Evolutionary conservation across 1,140 invertebrate genomes (phyloP).

Genomic region (Penaeus japonicus): DNA sequence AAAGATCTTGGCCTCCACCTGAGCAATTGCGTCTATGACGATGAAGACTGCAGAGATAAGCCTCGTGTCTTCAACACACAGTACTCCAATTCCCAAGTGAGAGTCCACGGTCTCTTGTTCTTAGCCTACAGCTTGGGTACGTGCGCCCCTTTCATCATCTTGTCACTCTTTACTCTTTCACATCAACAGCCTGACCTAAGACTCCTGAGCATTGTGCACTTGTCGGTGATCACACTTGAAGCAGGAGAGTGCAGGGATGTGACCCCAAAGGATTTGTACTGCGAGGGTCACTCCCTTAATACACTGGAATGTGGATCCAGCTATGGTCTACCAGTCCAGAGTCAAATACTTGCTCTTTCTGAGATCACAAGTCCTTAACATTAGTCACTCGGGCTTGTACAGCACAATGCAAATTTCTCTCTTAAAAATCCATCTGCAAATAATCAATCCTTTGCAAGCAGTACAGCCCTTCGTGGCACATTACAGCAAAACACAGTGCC

Average conservation of each 20-base stretch:
- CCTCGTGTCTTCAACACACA: constrained; percentile 21
- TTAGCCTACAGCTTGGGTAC: constrained; percentile 36
- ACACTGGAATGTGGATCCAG: constrained; percentile 51
- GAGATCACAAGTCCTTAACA: constrained; percentile 54
- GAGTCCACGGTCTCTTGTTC: background rate
- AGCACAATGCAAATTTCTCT: constrained; percentile 39
- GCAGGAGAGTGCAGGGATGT: constrained; percentile 39
- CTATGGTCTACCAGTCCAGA: constrained; percentile 19
- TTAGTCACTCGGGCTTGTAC: constrained; percentile 50
- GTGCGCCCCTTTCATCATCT: constrained; percentile 24
- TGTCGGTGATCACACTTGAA: constrained; percentile 38
- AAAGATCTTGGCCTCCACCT: constrained; percentile 24
- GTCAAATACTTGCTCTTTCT: constrained; percentile 32
- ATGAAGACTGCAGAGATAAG: background rate
- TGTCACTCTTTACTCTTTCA: background rate
- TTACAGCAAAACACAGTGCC: constrained; percentile 21
- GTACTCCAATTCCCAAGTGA: constrained; percentile 33
- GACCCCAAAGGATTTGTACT: constrained; percentile 54
- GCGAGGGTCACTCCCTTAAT: constrained; percentile 44
- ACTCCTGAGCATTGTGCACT: constrained; percentile 55
- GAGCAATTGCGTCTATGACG: constrained; percentile 24
- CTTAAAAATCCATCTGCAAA: constrained; percentile 3
- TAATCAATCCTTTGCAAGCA: constrained; percentile 34
- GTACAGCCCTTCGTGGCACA: constrained; percentile 38
- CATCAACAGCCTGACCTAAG: constrained; percentile 23